Conservation (phyloP, 2,797 vertebrate species). For the Tamandua tetradactyla region DNA sequence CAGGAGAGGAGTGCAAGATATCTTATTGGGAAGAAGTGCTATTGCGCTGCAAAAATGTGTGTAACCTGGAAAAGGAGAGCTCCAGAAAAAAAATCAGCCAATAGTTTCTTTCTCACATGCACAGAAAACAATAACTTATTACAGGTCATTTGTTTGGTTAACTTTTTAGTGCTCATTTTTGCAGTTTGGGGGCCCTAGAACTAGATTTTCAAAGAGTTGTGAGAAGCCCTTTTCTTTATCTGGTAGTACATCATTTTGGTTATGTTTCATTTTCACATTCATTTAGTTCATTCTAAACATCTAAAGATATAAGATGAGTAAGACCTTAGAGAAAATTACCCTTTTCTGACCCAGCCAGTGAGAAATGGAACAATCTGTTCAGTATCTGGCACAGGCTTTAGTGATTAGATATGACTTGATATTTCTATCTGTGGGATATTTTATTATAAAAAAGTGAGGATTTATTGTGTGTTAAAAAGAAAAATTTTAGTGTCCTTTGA, state of each 20-base stretch:
- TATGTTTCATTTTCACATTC: neutral
- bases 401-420: neutral
- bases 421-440: neutral
- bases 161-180: neutral
- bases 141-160: neutral
- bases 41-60: neutral
- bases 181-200: neutral
- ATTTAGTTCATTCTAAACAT: slow-evolving; percentile 18
- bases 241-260: neutral
- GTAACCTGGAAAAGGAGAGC: neutral
- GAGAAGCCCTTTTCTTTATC: neutral
- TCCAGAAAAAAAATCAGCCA: neutral
- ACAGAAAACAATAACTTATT: neutral
- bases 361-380: neutral
- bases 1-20: too few species aligned
- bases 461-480: neutral
- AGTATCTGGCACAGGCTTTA: neutral
- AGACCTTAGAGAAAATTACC: neutral
- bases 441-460: slow-evolving; percentile 8
- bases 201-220: neutral
- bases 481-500: neutral
- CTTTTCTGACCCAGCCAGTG: neutral
- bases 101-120: neutral
- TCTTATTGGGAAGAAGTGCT: neutral
- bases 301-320: neutral